Evolutionary conservation across 2,888 invertebrate species (phyloP).

Genomic region (Microplitis manilae): DNA sequence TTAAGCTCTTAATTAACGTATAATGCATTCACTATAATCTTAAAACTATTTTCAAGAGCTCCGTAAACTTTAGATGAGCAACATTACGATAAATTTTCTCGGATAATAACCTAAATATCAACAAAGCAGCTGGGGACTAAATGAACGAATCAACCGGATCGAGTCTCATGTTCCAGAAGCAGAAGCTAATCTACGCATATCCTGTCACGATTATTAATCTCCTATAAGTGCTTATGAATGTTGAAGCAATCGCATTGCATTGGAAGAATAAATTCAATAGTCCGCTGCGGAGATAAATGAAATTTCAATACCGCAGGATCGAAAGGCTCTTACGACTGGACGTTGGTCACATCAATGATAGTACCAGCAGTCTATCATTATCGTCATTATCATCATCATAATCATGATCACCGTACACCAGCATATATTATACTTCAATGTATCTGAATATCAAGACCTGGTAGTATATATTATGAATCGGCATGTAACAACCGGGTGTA

Average conservation of each 20-base stretch:
- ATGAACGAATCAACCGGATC: neutral
- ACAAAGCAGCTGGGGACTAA: neutral
- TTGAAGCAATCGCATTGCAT: neutral
- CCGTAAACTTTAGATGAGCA: too few species aligned
- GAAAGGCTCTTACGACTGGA: neutral
- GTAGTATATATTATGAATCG: neutral
- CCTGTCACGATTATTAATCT: constrained; percentile 33
- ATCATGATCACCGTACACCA: too few species aligned
- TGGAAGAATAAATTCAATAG: neutral
- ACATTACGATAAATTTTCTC: neutral
- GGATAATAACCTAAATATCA: neutral
- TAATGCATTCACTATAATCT: neutral
- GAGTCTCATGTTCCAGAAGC: constrained; percentile 9
- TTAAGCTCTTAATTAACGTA: neutral
- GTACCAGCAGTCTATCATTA: neutral
- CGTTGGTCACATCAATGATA: neutral
- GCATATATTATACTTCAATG: too few species aligned
- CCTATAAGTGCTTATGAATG: constrained; percentile 12
- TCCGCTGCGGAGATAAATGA: neutral
- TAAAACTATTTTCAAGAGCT: neutral
- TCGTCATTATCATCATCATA: too few species aligned
- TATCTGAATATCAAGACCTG: neutral
- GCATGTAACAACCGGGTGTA: constrained; percentile 18
- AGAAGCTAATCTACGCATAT: constrained; percentile 36
- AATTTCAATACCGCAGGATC: neutral